phyloP scores from a whole-genome alignment of 2,797 vertebrate genomes.

The Labeo calbasu region DNA sequence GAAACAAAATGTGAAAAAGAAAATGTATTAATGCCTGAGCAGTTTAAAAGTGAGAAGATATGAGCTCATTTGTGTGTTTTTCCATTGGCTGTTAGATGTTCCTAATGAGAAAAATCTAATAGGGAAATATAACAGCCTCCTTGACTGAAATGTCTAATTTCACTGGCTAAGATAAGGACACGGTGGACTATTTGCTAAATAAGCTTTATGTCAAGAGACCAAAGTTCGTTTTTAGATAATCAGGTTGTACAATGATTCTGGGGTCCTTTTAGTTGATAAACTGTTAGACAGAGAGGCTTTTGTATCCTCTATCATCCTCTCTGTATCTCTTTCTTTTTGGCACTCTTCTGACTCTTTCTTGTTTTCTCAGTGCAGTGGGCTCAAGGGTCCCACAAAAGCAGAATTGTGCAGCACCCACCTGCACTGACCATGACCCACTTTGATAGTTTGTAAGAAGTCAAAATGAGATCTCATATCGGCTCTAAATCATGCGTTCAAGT shows the following conservation, averaged over 20 bases:
- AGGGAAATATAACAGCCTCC: neutral
- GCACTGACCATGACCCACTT: constrained; percentile 44
- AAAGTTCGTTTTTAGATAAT: constrained; percentile 42
- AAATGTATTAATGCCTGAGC: neutral
- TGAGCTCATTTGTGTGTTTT: neutral
- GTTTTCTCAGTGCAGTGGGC: constrained; percentile 24
- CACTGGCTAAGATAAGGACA: constrained; percentile 3
- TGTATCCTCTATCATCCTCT: constrained; percentile 29
- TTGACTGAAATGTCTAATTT: neutral
- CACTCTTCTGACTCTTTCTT: neutral
- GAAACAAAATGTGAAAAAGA: neutral
- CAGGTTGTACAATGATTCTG: constrained; percentile 41
- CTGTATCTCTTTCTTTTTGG: constrained; percentile 17
- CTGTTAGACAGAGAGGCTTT: constrained; percentile 49
- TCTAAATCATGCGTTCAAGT: constrained; percentile 29
- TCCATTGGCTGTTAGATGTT: neutral
- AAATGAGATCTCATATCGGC: constrained; percentile 6
- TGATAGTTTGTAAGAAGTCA: neutral
- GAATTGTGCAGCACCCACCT: constrained; percentile 46
- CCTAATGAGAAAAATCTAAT: constrained; percentile 4
- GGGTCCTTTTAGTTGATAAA: constrained; percentile 33
- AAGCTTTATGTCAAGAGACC: neutral
- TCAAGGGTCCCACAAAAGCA: constrained; percentile 48
- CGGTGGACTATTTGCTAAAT: neutral
- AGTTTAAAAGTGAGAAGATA: neutral